Evolutionary conservation across 1,140 invertebrate genomes (phyloP).

Genomic region (Rhopalosiphum maidis): DNA sequence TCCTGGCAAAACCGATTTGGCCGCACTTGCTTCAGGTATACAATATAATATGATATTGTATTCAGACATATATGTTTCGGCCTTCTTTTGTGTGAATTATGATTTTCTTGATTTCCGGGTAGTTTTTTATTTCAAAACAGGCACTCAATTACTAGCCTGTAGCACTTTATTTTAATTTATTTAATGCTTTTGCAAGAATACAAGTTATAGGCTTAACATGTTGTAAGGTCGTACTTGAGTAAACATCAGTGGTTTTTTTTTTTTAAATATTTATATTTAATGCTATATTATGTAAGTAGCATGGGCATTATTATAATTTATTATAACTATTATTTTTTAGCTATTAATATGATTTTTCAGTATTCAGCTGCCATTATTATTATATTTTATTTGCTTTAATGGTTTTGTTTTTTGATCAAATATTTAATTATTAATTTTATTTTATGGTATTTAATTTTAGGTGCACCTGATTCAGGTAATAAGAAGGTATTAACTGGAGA

Average conservation of each 20-base stretch:
- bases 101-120: slow-evolving; percentile 28
- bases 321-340: slow-evolving; percentile 12
- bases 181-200: neutral
- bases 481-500: slow-evolving; percentile 87
- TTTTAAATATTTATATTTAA: slow-evolving; percentile 9
- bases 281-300: slow-evolving; percentile 9
- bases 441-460: slow-evolving; percentile 55
- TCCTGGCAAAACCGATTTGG: slow-evolving; percentile 65
- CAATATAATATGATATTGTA: slow-evolving; percentile 56
- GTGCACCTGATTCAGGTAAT: slow-evolving; percentile 60
- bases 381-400: slow-evolving; percentile 42
- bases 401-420: neutral
- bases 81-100: slow-evolving; percentile 30
- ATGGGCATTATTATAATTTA: slow-evolving; percentile 13
- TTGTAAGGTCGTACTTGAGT: slow-evolving; percentile 1
- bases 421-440: neutral
- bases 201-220: slow-evolving; percentile 10
- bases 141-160: neutral
- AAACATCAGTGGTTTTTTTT: neutral
- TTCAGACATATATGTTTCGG: slow-evolving; percentile 29
- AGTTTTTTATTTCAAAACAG: slow-evolving; percentile 10
- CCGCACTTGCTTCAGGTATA: slow-evolving; percentile 46
- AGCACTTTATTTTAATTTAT: neutral
- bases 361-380: slow-evolving; percentile 6
- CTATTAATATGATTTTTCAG: slow-evolving; percentile 32